These are phyloP conservation scores for Acronicta psi DNA, from an alignment of 2,888 invertebrate genomes.

Conservation along the genomic window DNA sequence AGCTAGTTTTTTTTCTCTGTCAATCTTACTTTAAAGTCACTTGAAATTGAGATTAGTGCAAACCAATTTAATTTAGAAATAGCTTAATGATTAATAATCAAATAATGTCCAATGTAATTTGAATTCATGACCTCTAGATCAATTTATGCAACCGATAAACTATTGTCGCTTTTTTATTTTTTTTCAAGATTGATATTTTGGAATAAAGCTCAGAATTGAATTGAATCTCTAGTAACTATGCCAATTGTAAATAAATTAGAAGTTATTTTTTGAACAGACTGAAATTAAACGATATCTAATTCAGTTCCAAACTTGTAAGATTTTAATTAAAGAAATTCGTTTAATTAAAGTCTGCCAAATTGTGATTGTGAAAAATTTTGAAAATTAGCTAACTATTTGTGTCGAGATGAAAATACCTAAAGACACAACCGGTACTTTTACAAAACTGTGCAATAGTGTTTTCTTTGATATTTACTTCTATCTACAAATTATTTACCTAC, in stretches of 20 bases:
- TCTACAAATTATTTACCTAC: slow-evolving; percentile 28
- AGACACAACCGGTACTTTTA: slow-evolving; percentile 8
- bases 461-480: slow-evolving; percentile 9
- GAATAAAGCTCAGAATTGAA: slow-evolving; percentile 27
- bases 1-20: too few species aligned
- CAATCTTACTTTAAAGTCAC: too few species aligned
- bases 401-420: slow-evolving; percentile 5
- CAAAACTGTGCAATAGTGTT: slow-evolving; percentile 18
- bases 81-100: too few species aligned
- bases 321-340: slow-evolving; percentile 1
- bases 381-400: slow-evolving; percentile 3
- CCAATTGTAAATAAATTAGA: slow-evolving; percentile 28
- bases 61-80: too few species aligned
- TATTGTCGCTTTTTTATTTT: background rate
- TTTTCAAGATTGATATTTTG: background rate
- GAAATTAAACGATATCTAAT: slow-evolving; percentile 26
- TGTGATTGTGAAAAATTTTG: slow-evolving; percentile 1
- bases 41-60: too few species aligned
- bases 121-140: background rate
- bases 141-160: background rate
- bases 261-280: slow-evolving; percentile 20
- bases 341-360: slow-evolving; percentile 38
- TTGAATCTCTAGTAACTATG: slow-evolving; percentile 21
- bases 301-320: background rate
- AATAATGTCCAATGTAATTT: background rate